phyloP scores from a whole-genome alignment of 2,113 vertebrate species.

The Carassius gibelio region DNA sequence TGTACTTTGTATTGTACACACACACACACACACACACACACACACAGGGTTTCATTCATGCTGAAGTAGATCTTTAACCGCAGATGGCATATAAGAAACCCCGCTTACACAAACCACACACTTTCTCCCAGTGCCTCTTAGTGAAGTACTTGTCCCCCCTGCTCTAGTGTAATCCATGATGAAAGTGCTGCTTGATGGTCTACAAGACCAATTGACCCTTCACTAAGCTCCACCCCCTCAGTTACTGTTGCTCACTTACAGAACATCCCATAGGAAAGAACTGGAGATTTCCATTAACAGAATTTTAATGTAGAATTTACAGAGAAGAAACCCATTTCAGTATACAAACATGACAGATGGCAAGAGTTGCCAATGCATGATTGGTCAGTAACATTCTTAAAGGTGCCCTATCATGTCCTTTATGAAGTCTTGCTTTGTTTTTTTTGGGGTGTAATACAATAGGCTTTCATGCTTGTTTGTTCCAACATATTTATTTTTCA shows the following conservation, averaged over 20 bases:
- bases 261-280: neutral
- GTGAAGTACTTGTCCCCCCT: neutral
- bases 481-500: too few species aligned
- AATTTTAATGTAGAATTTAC: neutral
- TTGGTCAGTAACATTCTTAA: neutral
- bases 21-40: neutral
- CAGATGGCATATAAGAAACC: neutral
- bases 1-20: neutral
- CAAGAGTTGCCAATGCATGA: neutral
- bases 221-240: neutral
- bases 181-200: constrained; percentile 18
- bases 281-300: neutral
- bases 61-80: neutral
- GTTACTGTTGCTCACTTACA: neutral
- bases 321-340: neutral
- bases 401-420: neutral
- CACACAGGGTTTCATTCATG: constrained; percentile 6
- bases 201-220: constrained; percentile 23
- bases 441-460: neutral
- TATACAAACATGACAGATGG: neutral
- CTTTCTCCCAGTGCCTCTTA: neutral
- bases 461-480: neutral
- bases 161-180: constrained; percentile 29
- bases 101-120: neutral
- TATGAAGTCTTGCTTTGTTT: neutral